Evolutionary conservation across 2,113 vertebrate genomes (phyloP).

Genomic region (Tringa solitaria): DNA sequence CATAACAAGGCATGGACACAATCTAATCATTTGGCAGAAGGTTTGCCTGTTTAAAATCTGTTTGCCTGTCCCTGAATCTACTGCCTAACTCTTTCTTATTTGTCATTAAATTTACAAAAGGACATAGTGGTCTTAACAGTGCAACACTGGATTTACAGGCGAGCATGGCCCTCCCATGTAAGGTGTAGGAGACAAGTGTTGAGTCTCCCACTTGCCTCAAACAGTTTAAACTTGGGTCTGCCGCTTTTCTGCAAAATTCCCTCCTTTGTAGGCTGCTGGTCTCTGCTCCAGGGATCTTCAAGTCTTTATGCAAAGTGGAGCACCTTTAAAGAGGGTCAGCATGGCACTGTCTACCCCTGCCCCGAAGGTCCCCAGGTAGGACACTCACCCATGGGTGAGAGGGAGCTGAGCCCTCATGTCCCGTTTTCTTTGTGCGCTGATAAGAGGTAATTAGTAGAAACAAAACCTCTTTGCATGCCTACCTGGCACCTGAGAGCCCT

Average conservation of each 20-base stretch:
- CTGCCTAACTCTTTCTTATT: background rate
- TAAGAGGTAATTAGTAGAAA: background rate
- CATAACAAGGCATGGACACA: background rate
- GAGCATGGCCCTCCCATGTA: background rate
- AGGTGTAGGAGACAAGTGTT: background rate
- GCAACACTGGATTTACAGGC: background rate
- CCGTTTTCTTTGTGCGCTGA: background rate
- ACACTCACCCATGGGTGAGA: fast-evolving
- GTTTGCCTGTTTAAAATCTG: background rate
- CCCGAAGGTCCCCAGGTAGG: background rate
- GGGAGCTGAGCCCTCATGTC: background rate
- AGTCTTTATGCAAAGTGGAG: background rate
- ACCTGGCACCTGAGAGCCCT: background rate
- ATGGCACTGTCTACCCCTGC: background rate
- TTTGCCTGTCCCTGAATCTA: background rate
- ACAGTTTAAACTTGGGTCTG: background rate
- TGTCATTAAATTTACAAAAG: background rate
- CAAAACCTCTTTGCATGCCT: background rate
- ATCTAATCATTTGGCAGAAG: background rate
- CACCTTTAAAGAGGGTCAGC: background rate
- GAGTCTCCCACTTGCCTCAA: background rate
- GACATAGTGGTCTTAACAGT: background rate
- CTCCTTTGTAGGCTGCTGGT: background rate
- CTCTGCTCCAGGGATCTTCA: background rate
- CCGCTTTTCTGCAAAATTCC: background rate